Evolutionary conservation across 2,888 invertebrate species (phyloP), one percentile per base, ranked within the genome.

Genomic region (Callyntrura sp.): DNA sequence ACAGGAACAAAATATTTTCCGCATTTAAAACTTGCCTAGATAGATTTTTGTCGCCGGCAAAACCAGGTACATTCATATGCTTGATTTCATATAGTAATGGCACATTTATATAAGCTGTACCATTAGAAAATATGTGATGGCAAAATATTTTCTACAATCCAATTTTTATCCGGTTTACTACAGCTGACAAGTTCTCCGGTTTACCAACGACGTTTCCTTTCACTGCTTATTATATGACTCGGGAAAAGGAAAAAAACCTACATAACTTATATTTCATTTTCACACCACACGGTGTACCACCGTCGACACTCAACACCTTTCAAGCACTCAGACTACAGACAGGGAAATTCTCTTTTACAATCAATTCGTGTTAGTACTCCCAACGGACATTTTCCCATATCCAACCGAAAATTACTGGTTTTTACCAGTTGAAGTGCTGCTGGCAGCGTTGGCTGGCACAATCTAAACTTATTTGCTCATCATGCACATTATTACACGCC

Each of bases 161-260:
- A 81, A 60, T 81, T 85, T 76, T 76, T 76, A 76, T 60, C 60
- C 35, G 70, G 73, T 85, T 73, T 85, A 73, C 57, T 85, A 76
- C 73, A 60, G 85, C 85, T 76, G 76, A 76, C 85, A 60, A 76
- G 60, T 57, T 45, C 43, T 60, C 8, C 17, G 45, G 45, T 76
- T 85, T 85, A 35, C 43, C 35, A n/a, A 84, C 8, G 68, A 28
- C 51, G 45, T 82, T 82, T 65, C 48, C 51, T 48, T 11, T 51
- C n/a, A 4, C 14, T 68, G 35, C 14, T 28, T 25, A 25, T 14
- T 35, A 65, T 28, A 28, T 14, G 1, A 43, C 14, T 11, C 14
- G 45, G 11, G 45, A 11, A 11, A 45, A 45, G 45, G 11, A 65
- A 28, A 25, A 12, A 57, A 17, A 57, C n/a, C 65, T 43, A 70